Conservation (phyloP, 2,888 invertebrate species). For the Julus scandinavius region DNA sequence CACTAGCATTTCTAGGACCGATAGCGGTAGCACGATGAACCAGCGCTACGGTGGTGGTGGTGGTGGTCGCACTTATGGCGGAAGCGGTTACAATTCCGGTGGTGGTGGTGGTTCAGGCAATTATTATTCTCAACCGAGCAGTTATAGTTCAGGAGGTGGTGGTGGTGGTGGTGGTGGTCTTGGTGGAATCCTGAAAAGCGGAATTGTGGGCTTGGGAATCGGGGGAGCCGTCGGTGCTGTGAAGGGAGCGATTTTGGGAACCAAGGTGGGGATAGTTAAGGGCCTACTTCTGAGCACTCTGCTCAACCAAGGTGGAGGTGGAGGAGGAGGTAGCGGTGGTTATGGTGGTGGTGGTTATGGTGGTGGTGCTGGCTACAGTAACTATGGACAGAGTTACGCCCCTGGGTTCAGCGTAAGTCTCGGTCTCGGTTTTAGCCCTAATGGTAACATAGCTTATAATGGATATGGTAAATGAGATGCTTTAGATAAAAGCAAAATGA, state of each 20-base stretch:
- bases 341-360: neutral
- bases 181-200: neutral
- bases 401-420: neutral
- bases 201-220: neutral
- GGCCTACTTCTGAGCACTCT: conserved; percentile 14
- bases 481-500: neutral
- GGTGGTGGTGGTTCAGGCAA: neutral
- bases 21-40: conserved; percentile 14
- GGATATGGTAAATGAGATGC: conserved; percentile 42
- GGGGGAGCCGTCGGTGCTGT: neutral
- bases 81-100: neutral
- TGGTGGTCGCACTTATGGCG: neutral
- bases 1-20: neutral
- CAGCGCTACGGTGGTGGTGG: conserved; percentile 12
- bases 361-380: neutral
- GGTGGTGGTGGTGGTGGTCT: neutral
- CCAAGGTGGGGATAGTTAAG: conserved; percentile 12
- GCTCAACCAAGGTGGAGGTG: neutral
- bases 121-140: neutral
- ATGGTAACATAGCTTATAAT: neutral
- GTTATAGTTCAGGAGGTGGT: neutral
- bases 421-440: neutral
- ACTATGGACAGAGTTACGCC: neutral
- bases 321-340: neutral
- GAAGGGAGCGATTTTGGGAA: neutral